phyloP scores from a whole-genome alignment of 2,113 vertebrate species.

The Pedionomus torquatus region DNA sequence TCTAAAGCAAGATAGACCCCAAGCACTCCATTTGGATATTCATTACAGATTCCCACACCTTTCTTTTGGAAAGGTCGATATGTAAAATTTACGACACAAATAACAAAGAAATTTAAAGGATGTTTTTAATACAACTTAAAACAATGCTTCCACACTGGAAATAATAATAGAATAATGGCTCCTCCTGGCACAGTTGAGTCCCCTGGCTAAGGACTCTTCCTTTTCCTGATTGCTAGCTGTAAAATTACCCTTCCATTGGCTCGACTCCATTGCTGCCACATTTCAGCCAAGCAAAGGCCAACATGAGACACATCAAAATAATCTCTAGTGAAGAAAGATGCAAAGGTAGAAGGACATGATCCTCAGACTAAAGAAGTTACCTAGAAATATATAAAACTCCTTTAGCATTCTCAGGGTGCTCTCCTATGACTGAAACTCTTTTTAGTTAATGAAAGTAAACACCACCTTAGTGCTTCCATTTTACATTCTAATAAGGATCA shows the following conservation, averaged over 20 bases:
- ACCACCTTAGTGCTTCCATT: not conserved
- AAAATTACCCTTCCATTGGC: conserved; percentile 41
- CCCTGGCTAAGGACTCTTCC: conserved; percentile 43
- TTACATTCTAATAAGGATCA: not conserved
- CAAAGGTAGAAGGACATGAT: not conserved
- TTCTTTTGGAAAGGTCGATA: not conserved
- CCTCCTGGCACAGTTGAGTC: conserved; percentile 34
- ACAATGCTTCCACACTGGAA: conserved; percentile 58
- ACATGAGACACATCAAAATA: not conserved
- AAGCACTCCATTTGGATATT: not conserved
- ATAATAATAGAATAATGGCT: conserved; percentile 59
- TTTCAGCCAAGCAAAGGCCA: conserved; percentile 9
- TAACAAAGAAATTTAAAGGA: conserved; percentile 50
- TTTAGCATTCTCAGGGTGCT: not conserved
- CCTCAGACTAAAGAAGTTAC: not conserved
- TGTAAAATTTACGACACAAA: conserved; percentile 33
- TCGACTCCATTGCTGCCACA: conserved; percentile 31
- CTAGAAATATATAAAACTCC: not conserved
- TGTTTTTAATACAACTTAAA: conserved; percentile 61
- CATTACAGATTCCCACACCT: not conserved
- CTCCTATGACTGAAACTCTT: not conserved
- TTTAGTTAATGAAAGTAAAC: not conserved
- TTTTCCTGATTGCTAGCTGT: conserved; percentile 47
- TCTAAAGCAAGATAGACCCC: not conserved
- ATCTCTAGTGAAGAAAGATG: not conserved